Base-by-base conservation (phyloP, 2,888 invertebrate species). In the Papilio elwesi region DNA sequence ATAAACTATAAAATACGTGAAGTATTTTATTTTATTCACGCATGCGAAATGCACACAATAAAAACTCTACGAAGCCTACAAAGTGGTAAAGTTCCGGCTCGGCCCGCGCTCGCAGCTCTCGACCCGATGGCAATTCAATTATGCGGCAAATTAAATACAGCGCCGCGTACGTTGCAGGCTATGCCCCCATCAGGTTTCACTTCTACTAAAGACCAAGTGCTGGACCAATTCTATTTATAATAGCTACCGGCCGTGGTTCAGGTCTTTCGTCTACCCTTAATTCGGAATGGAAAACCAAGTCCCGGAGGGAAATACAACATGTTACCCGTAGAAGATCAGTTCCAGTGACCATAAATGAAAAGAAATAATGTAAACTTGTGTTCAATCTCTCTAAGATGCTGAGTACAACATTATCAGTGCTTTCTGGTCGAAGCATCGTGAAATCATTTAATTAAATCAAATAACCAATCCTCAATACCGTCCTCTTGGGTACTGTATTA, bases 111-210 rank as follows among this genome's bases (percentile, higher is more conserved):
- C 9, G 15, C 15, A 1, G 43, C 43, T 6, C 36, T n/a, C 48
- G 16, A 16, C 49, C 16, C 64, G 15, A 49, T 26, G 64, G 12
- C 64, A 64, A 64, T 64, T 64, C 64, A 47, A 64, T 64, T 64
- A 64, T 64, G 64, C 49, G 64, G 49, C 49, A 49, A 64, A 64
- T 64, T 64, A 64, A 64, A 64, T 64, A 64, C 48, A 48, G 64
- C 48, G 53, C 10, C 15, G n/a, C 15, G 26, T 64, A 26, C 49
- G 26, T 15, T 51, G 15, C 52, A 13, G 36, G 13, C 12, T 13
- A 38, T 38, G 13, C 57, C 57, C 8, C 1, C 7, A 6, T 38
- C 57, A 57, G 57, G 13, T 57, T 38, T 13, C 57, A 57, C 12
- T 36, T 2, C 26, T 26, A 26, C 26, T 26, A 26, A 26, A 43